Evolutionary conservation across 1,140 invertebrate species (phyloP).

Genomic region (Alviniconcha marisindica): DNA sequence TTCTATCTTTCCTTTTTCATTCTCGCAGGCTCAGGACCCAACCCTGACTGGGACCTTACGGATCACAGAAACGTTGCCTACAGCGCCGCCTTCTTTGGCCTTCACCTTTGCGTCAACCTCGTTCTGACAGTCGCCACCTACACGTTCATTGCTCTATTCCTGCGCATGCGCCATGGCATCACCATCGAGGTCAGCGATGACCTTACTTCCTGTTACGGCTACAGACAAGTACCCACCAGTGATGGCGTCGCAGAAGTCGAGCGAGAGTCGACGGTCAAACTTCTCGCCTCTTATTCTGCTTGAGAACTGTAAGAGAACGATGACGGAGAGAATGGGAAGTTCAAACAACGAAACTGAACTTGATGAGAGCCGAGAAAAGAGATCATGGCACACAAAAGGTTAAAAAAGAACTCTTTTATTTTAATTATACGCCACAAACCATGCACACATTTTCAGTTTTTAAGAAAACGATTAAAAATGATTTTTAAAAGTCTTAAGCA

Average conservation of each 20-base stretch:
- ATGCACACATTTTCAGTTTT: not conserved
- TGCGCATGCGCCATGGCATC: constrained; percentile 37
- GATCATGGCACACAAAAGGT: no score
- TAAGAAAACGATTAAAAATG: not conserved
- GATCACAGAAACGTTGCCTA: constrained; percentile 20
- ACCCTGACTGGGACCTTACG: constrained; percentile 1
- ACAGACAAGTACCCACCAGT: not conserved
- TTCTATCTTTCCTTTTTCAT: not conserved
- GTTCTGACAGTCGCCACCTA: constrained; percentile 7
- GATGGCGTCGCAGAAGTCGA: not conserved
- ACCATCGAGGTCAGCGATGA: not conserved
- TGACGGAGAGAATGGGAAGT: no score
- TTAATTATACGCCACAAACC: not conserved
- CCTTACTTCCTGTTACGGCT: constrained; percentile 8
- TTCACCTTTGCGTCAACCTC: constrained; percentile 31
- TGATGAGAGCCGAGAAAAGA: no score
- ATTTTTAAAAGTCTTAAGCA: not conserved
- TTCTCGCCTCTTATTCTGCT: not conserved
- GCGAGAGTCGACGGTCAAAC: not conserved
- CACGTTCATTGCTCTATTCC: not conserved
- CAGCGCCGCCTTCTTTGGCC: constrained; percentile 30
- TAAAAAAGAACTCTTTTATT: no score
- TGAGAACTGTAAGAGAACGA: no score
- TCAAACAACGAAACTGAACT: no score
- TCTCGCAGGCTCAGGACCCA: not conserved